Evolutionary conservation across 2,113 vertebrate species (phyloP).

Genomic region (Dicerorhinus sumatrensis): DNA sequence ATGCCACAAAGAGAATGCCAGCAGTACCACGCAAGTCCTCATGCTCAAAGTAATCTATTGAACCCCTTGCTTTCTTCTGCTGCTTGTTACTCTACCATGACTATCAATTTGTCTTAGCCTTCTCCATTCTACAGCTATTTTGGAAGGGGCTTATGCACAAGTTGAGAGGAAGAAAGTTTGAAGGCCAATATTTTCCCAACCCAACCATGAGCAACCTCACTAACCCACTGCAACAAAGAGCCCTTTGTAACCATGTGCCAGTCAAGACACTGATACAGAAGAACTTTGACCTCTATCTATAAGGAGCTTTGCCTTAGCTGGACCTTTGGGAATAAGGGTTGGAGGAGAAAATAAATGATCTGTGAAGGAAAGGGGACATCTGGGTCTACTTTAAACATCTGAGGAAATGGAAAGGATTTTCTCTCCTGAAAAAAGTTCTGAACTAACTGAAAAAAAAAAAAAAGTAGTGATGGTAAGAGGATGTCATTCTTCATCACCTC

Average conservation of each 20-base stretch:
- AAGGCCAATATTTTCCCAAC: conserved; percentile 67
- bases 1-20: not conserved
- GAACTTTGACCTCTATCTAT: conserved; percentile 4
- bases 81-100: not conserved
- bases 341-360: conserved; percentile 38
- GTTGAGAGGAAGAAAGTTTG: conserved; percentile 38
- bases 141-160: not conserved
- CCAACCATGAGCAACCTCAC: conserved; percentile 45
- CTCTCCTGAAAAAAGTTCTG: not conserved
- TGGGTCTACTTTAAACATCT: conserved; percentile 52
- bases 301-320: not conserved
- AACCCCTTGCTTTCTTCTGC: not conserved
- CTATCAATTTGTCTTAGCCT: not conserved
- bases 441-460: not conserved
- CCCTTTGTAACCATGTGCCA: conserved; percentile 21
- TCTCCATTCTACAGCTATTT: not conserved
- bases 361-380: conserved; percentile 45
- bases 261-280: conserved; percentile 10
- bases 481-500: not conserved
- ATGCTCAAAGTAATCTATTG: not conserved
- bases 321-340: conserved; percentile 35
- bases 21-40: not conserved
- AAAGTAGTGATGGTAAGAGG: not conserved
- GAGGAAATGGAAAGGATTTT: conserved; percentile 50
- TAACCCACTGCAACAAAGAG: conserved; percentile 56